A percentile compares a stretch with the other conserved stretches of the same genome.
Conservation (phyloP, 2,113 vertebrate species). For the Onychorhynchus coronatus region DNA sequence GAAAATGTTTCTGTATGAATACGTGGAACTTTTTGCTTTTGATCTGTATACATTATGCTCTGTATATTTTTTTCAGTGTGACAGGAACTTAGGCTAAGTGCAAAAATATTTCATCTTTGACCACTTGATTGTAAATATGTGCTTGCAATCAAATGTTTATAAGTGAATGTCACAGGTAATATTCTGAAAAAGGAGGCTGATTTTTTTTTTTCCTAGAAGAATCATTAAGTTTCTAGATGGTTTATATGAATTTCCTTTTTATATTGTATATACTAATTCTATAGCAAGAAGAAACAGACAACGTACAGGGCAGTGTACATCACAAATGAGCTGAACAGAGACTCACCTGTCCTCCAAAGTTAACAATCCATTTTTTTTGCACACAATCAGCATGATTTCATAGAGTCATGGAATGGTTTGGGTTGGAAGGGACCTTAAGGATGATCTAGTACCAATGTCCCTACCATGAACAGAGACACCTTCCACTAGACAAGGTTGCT, state of each 20-base stretch:
- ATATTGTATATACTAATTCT: not conserved
- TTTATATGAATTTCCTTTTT: not conserved
- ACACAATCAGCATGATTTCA: not conserved
- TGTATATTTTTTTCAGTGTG: not conserved
- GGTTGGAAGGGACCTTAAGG: not conserved
- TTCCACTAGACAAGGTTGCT: not conserved
- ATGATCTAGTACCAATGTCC: not conserved
- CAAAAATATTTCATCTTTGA: not conserved
- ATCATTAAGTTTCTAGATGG: not conserved
- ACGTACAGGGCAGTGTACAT: not conserved
- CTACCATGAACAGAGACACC: not conserved
- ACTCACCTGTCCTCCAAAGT: not conserved
- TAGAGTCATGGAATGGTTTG: not conserved
- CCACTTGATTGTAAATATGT: not conserved
- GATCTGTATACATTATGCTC: not conserved
- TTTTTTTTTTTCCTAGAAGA: not conserved
- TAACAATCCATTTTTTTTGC: not conserved
- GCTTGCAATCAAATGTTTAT: not conserved
- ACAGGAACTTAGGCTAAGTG: not conserved
- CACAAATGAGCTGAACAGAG: not conserved
- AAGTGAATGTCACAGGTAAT: not conserved
- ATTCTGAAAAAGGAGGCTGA: not conserved
- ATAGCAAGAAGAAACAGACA: not conserved
- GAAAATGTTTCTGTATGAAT: fast-evolving
- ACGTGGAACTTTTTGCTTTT: not conserved